Evolutionary conservation across 2,888 invertebrate species (phyloP), one percentile per base, ranked within the genome.

Genomic region (Melinaea menophilus): DNA sequence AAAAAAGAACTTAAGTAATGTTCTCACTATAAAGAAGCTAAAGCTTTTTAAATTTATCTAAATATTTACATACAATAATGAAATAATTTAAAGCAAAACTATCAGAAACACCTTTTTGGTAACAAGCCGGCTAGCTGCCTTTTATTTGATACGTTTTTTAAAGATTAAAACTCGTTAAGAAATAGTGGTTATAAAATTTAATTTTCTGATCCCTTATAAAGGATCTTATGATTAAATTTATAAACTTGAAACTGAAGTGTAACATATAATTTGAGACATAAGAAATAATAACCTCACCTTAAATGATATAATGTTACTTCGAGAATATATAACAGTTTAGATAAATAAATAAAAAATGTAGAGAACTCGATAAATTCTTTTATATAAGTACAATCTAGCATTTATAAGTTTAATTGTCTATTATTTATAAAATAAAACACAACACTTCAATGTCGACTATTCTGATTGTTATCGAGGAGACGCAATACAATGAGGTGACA

Each of bases 241-340:
- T 48, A 48, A 48, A 7, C 48, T 7, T 73, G 71, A 79, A 79
- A 76, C 81, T 79, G 77, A 78, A 80, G 80, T 81, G 73, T 77
- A 73, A 75, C 73, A 78, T 83, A 79, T 80, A 81, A 73, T 48
- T 51, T 51, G 2, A 31, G n/a, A 51, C 46, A 46, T 51, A 51
- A n/a, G 4, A 51, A 51, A 51, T 51, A 51, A 22, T 48, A 31
- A 51, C 31, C 22, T 11, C 31, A 11, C 31, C 31, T 51, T 51
- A 51, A 48, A 51, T 31, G 51, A 51, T 9, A 13, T 48, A 51
- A 31, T 31, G 31, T 31, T 31, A 51, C 31, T 31, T 9, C 5
- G 31, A 51, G 31, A 22, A 51, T 51, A 2, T 51, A 31, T 7
- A 51, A 31, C 22, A 31, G 31, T 9, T 41, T 41, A 41, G 9